A percentile compares a stretch with the other conserved stretches of the same genome.
Conservation (phyloP, 2,888 invertebrate genomes). For the Neria commutata region DNA sequence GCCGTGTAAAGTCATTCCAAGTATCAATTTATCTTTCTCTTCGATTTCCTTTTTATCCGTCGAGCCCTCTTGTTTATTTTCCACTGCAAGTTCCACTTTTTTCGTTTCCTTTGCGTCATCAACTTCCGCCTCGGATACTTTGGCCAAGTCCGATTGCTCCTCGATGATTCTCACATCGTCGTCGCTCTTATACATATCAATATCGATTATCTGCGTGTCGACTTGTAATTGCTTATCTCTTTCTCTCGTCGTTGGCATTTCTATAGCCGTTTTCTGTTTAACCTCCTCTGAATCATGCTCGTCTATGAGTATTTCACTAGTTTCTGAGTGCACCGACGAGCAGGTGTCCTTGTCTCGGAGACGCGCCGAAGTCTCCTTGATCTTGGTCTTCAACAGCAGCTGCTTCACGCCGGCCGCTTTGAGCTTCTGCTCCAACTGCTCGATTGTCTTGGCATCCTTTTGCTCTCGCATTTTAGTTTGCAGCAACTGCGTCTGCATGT, state of each 20-base stretch:
- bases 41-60: too few relatives aligned
- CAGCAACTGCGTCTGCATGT: constrained; percentile 60
- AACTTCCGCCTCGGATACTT: constrained; percentile 46
- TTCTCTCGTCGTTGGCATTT: too few relatives aligned
- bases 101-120: too few relatives aligned
- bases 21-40: too few relatives aligned
- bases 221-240: neutral
- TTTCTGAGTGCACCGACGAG: constrained; percentile 45
- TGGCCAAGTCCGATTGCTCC: constrained; percentile 43
- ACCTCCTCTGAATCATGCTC: constrained; percentile 19
- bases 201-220: constrained; percentile 46
- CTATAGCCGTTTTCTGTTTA: constrained; percentile 4
- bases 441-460: constrained; percentile 54
- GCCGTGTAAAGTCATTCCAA: too few relatives aligned
- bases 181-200: constrained; percentile 47
- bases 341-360: constrained; percentile 43
- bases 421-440: constrained; percentile 56
- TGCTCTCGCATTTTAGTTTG: constrained; percentile 60
- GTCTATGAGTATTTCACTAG: constrained; percentile 37
- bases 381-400: constrained; percentile 60
- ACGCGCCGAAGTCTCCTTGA: constrained; percentile 50
- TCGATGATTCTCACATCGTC: constrained; percentile 54
- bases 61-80: too few relatives aligned
- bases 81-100: too few relatives aligned
- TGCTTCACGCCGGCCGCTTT: constrained; percentile 61